phyloP scores from a whole-genome alignment of 1,140 invertebrate species.

The Idris sp. region DNA sequence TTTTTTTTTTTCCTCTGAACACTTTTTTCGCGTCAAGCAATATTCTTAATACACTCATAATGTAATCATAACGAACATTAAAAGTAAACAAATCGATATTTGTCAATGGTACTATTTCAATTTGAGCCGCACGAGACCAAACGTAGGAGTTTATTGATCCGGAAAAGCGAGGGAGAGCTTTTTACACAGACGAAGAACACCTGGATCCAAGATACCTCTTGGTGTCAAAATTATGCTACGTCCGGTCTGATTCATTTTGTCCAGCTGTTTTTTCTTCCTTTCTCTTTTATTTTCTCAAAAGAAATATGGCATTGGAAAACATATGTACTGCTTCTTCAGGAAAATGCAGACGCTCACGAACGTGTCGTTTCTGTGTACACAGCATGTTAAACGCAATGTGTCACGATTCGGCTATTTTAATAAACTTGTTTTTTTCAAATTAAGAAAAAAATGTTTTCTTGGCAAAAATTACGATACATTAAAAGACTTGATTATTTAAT shows the following conservation, averaged over 20 bases:
- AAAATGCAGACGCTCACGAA: slow-evolving; percentile 30
- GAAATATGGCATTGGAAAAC: slow-evolving; percentile 28
- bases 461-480: not conserved
- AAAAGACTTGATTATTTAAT: no score
- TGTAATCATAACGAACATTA: slow-evolving; percentile 1
- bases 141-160: slow-evolving; percentile 50
- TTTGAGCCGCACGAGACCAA: slow-evolving; percentile 32
- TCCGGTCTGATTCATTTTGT: slow-evolving; percentile 24
- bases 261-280: slow-evolving; percentile 57
- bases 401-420: slow-evolving; percentile 12
- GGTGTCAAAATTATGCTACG: slow-evolving; percentile 15
- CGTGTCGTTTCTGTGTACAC: slow-evolving; percentile 16
- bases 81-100: slow-evolving; percentile 37
- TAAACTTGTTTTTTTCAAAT: not conserved
- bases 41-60: no score
- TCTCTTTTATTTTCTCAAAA: no score
- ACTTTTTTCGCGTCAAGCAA: no score
- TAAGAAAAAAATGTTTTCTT: no score
- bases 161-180: slow-evolving; percentile 43
- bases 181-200: slow-evolving; percentile 34
- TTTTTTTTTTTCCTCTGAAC: no score
- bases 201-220: slow-evolving; percentile 32
- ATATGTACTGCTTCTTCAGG: slow-evolving; percentile 9
- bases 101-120: slow-evolving; percentile 29
- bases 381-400: slow-evolving; percentile 5